Evolutionary conservation across 1,140 invertebrate genomes (phyloP), one percentile per base, ranked within the genome.

Genomic region (Ganaspis sp.): DNA sequence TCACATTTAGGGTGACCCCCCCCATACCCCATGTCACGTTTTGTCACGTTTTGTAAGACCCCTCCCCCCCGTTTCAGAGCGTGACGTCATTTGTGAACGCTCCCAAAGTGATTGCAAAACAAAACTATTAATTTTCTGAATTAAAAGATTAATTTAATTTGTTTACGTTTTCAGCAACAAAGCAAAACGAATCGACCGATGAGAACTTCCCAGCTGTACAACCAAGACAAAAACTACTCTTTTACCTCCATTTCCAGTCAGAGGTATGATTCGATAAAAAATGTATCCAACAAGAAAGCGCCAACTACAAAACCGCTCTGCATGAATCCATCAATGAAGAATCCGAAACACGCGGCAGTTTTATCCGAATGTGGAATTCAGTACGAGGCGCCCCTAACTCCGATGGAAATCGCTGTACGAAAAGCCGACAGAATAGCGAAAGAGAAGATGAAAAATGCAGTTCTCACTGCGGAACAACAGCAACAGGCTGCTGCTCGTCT

Each of bases 331-430:
- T 92, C 92, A 15, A 91, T 94, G 72, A 97, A 95, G 85, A 97
- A 97, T 92, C 94, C 95, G 5, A 98, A 98, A 85, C 96, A 98
- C 86, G 94, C 96, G 4, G 94, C 94, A 26, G 93, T 98, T 42
- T 89, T 98, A 77, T 92, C 94, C 34, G 97, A 98, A 69, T 95
- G 94, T 87, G 95, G 95, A 6, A 96, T 99, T 69, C 83, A 87
- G 9, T 97, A 98, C 84, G 98, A 99, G 81, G 93, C 92, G 78
- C 97, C 97, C 0, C 90, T 97, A 19, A 93, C 94, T 74, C 97
- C 97, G 0, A 94, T 95, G 81, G 95, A 97, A 81, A 95, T 99
- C 38, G 97, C 97, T 2, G 92, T 94, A 8, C 94, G 94, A 70
- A 92, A 97, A 81, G 96, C 96, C 2, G 97, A 98, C 83, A 92